Base-by-base conservation (phyloP, 2,113 vertebrate genomes). In the Anthoscopus minutus region DNA sequence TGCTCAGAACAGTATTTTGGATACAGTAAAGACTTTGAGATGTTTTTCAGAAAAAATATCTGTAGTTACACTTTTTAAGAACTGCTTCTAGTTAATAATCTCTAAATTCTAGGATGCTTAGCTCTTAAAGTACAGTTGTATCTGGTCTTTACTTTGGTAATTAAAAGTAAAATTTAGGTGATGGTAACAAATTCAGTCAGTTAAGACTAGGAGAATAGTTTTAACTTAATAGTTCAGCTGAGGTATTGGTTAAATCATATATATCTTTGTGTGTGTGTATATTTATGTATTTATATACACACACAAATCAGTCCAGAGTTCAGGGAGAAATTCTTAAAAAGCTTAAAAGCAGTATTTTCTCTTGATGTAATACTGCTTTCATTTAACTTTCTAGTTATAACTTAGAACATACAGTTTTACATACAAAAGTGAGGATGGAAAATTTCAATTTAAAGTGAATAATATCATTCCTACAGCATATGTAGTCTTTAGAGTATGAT, bases 241-340 rank as follows among this genome's bases (percentile, higher is more conserved):
- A 62, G 16, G 4, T 81, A 30, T 22, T 30, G 28, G 20, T 38
- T 87, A 76, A 57, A 57, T 61, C 20, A 56, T 13, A 1, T 38
- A 5, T 53, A 1, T n/a, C 0, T 53, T 5, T 53, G 12, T 51
- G 11, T 54, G 5, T 64, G 7, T 64, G 3, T 45, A 1, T 62
- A 18, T 88, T 22, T 64, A 42, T n/a, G 6, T 56, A 30, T 19
- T 45, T 53, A 31, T 28, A 9, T 23, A 44, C 6, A 20, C 4
- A 19, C 27, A 50, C 10, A 48, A 45, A 69, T 60, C 24, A 79
- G 28, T 78, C 5, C 13, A 81, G 35, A 54, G 38, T 38, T 79
- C 42, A 58, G 10, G 18, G 10, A 71, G 16, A 21, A 12, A 30
- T 71, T 67, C 13, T 62, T 84, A 64, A n/a, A 70, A 78, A 53